Base-by-base conservation (phyloP, 53 echinoderm and acorn worm species). In the Stichopus horrens region DNA sequence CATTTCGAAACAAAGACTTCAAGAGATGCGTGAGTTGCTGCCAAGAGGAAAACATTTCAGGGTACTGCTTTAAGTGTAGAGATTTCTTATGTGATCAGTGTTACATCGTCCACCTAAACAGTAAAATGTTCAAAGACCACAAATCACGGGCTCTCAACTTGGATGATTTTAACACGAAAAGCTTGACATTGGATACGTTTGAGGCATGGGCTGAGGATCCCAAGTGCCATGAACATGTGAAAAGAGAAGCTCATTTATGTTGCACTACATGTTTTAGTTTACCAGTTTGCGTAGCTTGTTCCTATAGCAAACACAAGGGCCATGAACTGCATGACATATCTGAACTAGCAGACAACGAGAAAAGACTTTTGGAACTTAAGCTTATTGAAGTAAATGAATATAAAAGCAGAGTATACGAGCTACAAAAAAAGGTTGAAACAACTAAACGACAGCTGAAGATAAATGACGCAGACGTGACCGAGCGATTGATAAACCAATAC, bases 281-380 rank as follows among this genome's bases (percentile, higher is more conserved):
- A 76, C 76, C 23, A 18, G 76, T 51, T 76, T 76, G 76, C 37
- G 76, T 23, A 5, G 37, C 37, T 10, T 76, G 76, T 76, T 23
- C 51, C 9, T 76, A 76, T 52, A 76, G 53, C 37, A 76, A 53
- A 23, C 76, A 76, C 76, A 76, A 23, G 37, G 76, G 76, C 7
- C 76, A 76, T 23, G 76, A 76, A 4, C 76, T 76, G 37, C 76
- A 76, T 53, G 76, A 76, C 76, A 51, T 76, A 76, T 23, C 37
- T 52, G 76, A 76, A 0, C 21, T 76, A 76, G 76, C 76, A 5
- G 8, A 76, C 7, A 23, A 51, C 7, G 76, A 76, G 37, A 76
- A 7, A 23, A 7, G 6, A 76, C 37, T 76, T 23, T 16, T 76
- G 10, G 51, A 76, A 76, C 53, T 7, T 7, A 76, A 76, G 37